Evolutionary conservation across 2,113 vertebrate species (phyloP), one percentile per base, ranked within the genome.

Genomic region (Plecotus auritus): DNA sequence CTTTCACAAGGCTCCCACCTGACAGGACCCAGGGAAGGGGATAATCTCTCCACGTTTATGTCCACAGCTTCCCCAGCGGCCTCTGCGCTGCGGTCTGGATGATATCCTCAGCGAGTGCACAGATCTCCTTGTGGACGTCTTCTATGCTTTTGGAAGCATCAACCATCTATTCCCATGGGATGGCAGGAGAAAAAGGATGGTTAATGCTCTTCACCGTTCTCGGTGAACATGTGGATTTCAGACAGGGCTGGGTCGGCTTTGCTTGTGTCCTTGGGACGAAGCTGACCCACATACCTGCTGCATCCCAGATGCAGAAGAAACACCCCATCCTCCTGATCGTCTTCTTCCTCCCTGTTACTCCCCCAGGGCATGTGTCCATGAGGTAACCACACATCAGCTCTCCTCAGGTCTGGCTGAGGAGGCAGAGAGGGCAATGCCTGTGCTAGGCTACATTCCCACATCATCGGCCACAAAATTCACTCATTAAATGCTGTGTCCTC

Each of bases 31-130:
- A 13, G 13, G 37, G 10, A 28, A 28, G 40, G 30, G 40, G 40
- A 8, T 59, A 35, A 40, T 8, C 42, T 42, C 80, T 30, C 59
- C 18, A 8, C 0, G 7, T 4, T 90, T 92, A 99, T 47, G 97
- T 99, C 99, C 99, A 99, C 2, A 99, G 98, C 70, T 99, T 98
- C 89, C 97, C 99, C 2, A 99, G 94, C 0, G 98, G 98, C 85
- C 94, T 97, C 64, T 97, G 90, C 18, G 98, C 95, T 3, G 98
- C 98, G 0, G 93, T 70, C 28, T 49, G 77, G 26, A 99, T 98
- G 12, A 95, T 89, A 0, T 97, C 95, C 40, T 99, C 96, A n/a
- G 98, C 98, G 7, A 98, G 85, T 0, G 12, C 78, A 30, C 91
- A 97, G 97, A 99, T 99, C 93, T 99, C 98, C 81, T 59, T 61